Percentiles rank a stretch among this genome's conserved stretches.
Conservation (phyloP, 2,888 invertebrate species). For the Clepsis dumicolana region DNA sequence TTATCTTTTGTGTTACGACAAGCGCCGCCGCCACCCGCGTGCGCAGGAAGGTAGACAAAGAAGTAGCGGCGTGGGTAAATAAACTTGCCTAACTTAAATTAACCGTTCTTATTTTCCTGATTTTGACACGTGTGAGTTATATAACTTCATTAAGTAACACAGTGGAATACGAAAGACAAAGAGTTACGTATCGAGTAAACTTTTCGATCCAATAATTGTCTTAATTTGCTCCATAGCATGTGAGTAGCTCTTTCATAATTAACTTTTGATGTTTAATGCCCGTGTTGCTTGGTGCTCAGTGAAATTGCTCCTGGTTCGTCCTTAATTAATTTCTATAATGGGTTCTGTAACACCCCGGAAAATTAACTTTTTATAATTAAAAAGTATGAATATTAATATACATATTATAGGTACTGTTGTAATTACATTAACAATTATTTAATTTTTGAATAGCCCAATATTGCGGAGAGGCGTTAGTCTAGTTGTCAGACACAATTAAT, state of each 20-base stretch:
- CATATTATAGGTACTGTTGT: too few species aligned
- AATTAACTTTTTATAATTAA: neutral
- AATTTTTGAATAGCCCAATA: neutral
- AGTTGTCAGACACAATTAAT: too few species aligned
- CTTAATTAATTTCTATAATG: neutral
- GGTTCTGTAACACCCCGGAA: neutral
- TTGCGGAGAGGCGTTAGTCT: too few species aligned
- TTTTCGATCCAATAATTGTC: conserved; percentile 58
- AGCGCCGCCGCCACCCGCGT: conserved; percentile 58
- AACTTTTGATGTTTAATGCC: conserved; percentile 22
- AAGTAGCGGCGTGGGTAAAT: conserved; percentile 75
- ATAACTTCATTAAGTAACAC: conserved; percentile 63
- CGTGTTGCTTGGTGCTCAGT: neutral
- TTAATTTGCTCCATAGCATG: conserved; percentile 27
- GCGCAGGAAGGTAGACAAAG: conserved; percentile 71
- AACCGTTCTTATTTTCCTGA: conserved; percentile 71
- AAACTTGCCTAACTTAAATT: conserved; percentile 72
- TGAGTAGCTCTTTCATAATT: conserved; percentile 41
- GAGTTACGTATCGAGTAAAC: conserved; percentile 54
- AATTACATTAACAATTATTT: too few species aligned
- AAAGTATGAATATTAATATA: neutral
- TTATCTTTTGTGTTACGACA: conserved; percentile 80
- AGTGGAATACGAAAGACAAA: conserved; percentile 53
- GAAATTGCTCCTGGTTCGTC: neutral
- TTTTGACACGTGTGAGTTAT: conserved; percentile 70